Evolutionary conservation across 2,113 vertebrate species (phyloP), one percentile per base, ranked within the genome.

Genomic region (Barnardius zonarius): DNA sequence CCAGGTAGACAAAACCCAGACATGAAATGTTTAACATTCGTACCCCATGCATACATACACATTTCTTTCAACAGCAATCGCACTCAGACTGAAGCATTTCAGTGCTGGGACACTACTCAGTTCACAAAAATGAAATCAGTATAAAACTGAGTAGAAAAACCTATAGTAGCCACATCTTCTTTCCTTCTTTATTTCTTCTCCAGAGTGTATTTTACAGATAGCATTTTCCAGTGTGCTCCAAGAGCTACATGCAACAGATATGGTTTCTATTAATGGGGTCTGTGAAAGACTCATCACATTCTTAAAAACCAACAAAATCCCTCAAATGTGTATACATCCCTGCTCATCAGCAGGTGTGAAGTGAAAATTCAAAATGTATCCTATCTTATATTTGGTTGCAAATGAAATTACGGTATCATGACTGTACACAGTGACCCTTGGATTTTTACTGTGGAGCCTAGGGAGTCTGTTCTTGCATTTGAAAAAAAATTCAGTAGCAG

Each of bases 1-100:
- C 6, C 35, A 69, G 35, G 39, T 6, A 69, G 35, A 43, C 5
- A 49, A 87, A 83, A n/a, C 22, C 31, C 78, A 75, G 4, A 51
- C 13, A 55, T 0, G 1, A 39, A 48, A 72, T 48, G 30, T 43
- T 66, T 49, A 11, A 31, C 11, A 12, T 64, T 46, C 2, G 0
- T 20, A 41, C 14, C 37, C 31, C 5, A 5, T 54, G 12, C 7
- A 1, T 9, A 30, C 11, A 62, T 4, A 37, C 49, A 33, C 70
- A 48, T 6, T 31, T 43, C 25, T 88, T 78, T 75, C 37, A 72
- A 1, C 25, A 72, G 35, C 11, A 85, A 5, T 24, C 57, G 12
- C 49, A 48, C 44, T 23, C 37, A 44, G 22, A 59, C 0, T 44
- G 57, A 68, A 13, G 7, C 19, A 54, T 49, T n/a, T 11, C 35